phyloP scores from a whole-genome alignment of 2,797 vertebrate genomes.

The Peromyscus nudipes region DNA sequence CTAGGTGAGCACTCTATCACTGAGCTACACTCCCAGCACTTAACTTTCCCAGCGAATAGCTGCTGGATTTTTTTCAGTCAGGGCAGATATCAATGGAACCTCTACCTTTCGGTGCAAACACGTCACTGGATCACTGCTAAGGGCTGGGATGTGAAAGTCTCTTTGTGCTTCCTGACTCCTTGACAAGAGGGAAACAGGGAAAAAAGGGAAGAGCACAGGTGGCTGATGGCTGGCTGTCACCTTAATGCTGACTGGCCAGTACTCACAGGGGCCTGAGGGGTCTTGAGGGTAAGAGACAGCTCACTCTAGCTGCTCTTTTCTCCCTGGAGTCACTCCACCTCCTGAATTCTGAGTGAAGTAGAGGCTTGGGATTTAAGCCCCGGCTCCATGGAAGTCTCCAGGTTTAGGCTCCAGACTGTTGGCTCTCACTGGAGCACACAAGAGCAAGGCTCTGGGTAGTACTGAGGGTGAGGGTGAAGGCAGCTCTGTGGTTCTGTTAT shows the following conservation, averaged over 20 bases:
- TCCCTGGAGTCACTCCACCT: background rate
- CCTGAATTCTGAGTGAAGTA: background rate
- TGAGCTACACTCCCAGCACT: no score
- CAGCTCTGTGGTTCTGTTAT: background rate
- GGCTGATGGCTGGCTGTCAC: no score
- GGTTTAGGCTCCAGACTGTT: background rate
- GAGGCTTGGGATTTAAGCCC: background rate
- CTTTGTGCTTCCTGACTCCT: background rate
- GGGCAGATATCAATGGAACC: no score
- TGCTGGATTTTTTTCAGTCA: background rate
- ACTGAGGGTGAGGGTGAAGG: background rate
- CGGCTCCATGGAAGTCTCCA: background rate
- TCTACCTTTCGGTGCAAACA: background rate
- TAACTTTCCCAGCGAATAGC: background rate
- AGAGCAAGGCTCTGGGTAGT: background rate
- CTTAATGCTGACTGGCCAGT: background rate
- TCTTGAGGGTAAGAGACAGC: background rate
- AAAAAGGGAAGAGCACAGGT: background rate
- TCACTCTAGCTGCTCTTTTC: background rate
- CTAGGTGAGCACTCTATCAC: background rate
- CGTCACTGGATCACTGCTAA: background rate
- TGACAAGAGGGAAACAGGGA: background rate
- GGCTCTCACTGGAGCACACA: background rate
- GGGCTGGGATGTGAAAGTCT: background rate
- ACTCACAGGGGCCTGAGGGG: background rate